phyloP scores from a whole-genome alignment of 2,888 invertebrate genomes.

The Alviniconcha strummeri region DNA sequence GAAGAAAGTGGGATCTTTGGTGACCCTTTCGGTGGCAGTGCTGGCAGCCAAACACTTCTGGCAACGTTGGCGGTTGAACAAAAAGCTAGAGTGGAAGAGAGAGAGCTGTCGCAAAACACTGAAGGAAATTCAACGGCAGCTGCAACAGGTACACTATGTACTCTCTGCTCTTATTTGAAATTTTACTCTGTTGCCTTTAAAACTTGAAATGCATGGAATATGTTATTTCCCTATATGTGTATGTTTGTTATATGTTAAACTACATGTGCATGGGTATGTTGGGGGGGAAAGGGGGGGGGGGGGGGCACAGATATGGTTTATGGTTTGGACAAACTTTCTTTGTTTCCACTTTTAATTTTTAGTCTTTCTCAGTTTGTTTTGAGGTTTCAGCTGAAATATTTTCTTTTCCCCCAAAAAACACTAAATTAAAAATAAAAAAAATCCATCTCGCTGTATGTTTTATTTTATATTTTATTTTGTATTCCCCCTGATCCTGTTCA shows the following conservation, averaged over 20 bases:
- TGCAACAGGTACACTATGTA: background rate
- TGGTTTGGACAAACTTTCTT: too few relatives aligned
- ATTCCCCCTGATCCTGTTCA: too few relatives aligned
- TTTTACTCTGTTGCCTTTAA: background rate
- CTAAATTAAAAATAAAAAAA: too few relatives aligned
- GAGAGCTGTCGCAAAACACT: slow-evolving; percentile 27
- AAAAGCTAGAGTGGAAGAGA: slow-evolving; percentile 36
- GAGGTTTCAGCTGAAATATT: too few relatives aligned
- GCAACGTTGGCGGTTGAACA: background rate
- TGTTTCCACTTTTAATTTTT: too few relatives aligned
- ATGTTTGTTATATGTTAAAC: background rate
- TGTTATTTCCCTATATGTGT: background rate
- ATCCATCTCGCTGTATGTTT: too few relatives aligned
- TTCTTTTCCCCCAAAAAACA: too few relatives aligned
- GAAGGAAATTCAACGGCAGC: slow-evolving; percentile 31
- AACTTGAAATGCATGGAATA: background rate
- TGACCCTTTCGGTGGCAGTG: background rate
- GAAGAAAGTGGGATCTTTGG: background rate
- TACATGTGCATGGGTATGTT: background rate
- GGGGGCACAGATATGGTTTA: too few relatives aligned
- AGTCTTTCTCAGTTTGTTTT: too few relatives aligned
- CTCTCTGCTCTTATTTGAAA: background rate
- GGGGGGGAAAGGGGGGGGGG: too few relatives aligned
- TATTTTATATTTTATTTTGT: too few relatives aligned
- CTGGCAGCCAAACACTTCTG: background rate